Conservation (phyloP, 2,113 vertebrate species). For the Bucco capensis region DNA sequence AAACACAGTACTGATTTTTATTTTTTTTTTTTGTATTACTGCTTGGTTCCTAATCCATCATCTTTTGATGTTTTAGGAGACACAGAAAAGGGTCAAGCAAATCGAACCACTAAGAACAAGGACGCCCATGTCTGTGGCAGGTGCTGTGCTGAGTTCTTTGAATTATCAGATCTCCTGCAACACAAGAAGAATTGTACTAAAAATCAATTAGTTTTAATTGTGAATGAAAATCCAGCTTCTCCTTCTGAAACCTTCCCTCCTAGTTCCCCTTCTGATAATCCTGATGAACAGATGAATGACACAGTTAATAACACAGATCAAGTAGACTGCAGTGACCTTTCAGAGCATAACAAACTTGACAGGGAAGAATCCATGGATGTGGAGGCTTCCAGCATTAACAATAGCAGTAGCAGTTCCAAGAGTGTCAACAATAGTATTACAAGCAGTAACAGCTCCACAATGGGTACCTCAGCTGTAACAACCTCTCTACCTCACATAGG, state of each 20-base stretch:
- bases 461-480: constrained; percentile 90
- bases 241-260: constrained; percentile 90
- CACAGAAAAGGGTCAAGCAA: constrained; percentile 85
- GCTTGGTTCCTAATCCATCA: constrained; percentile 78
- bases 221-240: constrained; percentile 92
- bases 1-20: constrained; percentile 65
- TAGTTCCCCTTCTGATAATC: constrained; percentile 85
- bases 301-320: constrained; percentile 86
- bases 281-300: constrained; percentile 91
- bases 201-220: constrained; percentile 99
- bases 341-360: constrained; percentile 84
- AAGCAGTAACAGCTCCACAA: constrained; percentile 79
- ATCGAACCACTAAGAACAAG: constrained; percentile 88
- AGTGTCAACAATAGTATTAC: constrained; percentile 68
- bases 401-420: constrained; percentile 74
- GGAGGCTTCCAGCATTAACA: constrained; percentile 83
- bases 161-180: constrained; percentile 94
- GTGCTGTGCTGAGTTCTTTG: constrained; percentile 99
- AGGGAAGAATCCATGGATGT: constrained; percentile 95
- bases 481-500: constrained; percentile 96
- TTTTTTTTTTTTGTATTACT: neutral
- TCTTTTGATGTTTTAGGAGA: constrained; percentile 86
- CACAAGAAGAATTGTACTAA: constrained; percentile 99
- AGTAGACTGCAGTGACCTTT: constrained; percentile 86
- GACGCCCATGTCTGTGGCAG: constrained; percentile 95